Conservation (phyloP, 2,888 invertebrate genomes). For the Agrochola macilenta region DNA sequence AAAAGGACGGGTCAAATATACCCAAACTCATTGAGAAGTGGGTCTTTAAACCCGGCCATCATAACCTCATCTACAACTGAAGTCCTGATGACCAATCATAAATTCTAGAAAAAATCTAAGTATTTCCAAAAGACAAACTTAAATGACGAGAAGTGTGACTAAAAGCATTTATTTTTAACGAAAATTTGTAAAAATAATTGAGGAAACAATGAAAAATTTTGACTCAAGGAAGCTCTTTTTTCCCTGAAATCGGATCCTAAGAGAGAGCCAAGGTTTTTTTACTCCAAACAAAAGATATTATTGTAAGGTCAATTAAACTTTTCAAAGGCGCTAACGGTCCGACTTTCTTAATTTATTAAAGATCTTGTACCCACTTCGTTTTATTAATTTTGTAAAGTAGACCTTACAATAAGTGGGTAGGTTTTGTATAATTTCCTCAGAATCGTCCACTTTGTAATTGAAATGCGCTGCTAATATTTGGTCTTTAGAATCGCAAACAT, state of each 20-base stretch:
- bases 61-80: no score
- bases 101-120: neutral
- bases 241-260: slow-evolving; percentile 66
- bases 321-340: slow-evolving; percentile 73
- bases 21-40: neutral
- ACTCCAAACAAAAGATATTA: slow-evolving; percentile 80
- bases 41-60: no score
- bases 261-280: slow-evolving; percentile 67
- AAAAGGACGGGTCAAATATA: neutral
- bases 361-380: slow-evolving; percentile 38
- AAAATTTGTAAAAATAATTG: slow-evolving; percentile 71
- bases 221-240: slow-evolving; percentile 66
- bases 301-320: slow-evolving; percentile 84
- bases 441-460: slow-evolving; percentile 11
- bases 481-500: neutral
- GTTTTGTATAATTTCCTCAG: slow-evolving; percentile 21
- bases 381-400: slow-evolving; percentile 32
- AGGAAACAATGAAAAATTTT: slow-evolving; percentile 75
- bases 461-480: slow-evolving; percentile 1
- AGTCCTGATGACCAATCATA: neutral
- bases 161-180: slow-evolving; percentile 62
- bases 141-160: slow-evolving; percentile 28
- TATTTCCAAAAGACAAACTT: slow-evolving; percentile 12
- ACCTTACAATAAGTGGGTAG: slow-evolving; percentile 5
- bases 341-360: slow-evolving; percentile 65